Base-by-base conservation (phyloP, 2,113 vertebrate species). In the Colinus virginianus region DNA sequence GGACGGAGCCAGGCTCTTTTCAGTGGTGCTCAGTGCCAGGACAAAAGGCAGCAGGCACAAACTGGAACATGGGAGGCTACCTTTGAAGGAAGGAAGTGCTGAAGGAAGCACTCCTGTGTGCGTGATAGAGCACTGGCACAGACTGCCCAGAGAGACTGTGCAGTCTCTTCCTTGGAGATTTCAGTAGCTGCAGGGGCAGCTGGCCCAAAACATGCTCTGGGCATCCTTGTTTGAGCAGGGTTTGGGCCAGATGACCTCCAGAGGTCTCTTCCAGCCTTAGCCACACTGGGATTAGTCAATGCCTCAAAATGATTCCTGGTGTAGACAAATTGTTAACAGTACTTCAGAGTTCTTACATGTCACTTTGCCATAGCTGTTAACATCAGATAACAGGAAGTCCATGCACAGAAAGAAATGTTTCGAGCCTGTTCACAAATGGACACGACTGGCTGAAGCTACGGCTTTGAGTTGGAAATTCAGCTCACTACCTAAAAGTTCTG, bases 241-340 rank as follows among this genome's bases (percentile, higher is more conserved):
- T 5, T n/a, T 78, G 40, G n/a, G 62, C n/a, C 32, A 58, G 25
- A 7, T 43, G 42, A 66, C 19, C 30, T 74, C 16, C 61, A 43
- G 25, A 72, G 20, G 43, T 59, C 16, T 16, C 17, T 59, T 67
- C 26, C 17, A 59, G 36, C 9, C 21, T 38, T 45, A 88, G 18
- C 7, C 28, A 48, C 45, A 4, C 12, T 66, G 32, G n/a, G 9
- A 66, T 38, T 38, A 38, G 13, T 36, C 30, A 55, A 9, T n/a
- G 19, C 34, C 38, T 46, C 6, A 51, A 66, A 72, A 67, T 25
- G 14, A 43, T 32, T 63, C 13, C 26, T 63, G 36, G 55, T 2
- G 1, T 43, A 69, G 36, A 6, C 0, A 7, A 42, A 25, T 22
- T 51, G 9, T 67, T 66, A 53, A 40, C 8, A 1, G 0, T 34